These are phyloP conservation scores for Babylonia areolata DNA, from an alignment of 1,140 invertebrate species.

Conservation along the genomic window DNA sequence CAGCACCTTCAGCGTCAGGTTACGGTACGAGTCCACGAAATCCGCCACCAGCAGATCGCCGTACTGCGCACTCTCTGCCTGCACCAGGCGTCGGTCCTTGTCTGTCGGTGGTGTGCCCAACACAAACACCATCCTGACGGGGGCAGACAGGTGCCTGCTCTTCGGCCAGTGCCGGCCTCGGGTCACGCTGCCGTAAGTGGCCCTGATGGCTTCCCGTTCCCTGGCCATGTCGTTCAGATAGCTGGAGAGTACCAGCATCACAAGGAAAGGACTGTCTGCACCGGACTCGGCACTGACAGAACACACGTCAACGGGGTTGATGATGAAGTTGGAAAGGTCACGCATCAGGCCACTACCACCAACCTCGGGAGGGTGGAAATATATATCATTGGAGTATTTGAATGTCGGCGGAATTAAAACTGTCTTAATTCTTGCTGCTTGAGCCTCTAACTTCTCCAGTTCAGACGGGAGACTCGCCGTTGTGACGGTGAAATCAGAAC, in stretches of 20 bases:
- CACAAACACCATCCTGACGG: constrained; percentile 53
- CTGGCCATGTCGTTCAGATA: background rate
- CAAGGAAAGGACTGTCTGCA: background rate
- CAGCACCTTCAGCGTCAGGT: constrained; percentile 91
- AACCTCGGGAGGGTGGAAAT: background rate
- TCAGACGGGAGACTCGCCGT: background rate
- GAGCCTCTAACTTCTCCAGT: background rate
- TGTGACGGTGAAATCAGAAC: background rate
- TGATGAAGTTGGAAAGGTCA: background rate
- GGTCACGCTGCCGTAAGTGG: constrained; percentile 49
- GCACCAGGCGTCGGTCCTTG: constrained; percentile 67
- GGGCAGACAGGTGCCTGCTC: background rate
- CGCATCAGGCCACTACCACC: background rate
- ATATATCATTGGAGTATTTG: background rate
- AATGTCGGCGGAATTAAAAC: background rate
- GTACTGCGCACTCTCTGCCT: constrained; percentile 80
- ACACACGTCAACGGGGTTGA: background rate
- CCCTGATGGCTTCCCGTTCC: constrained; percentile 39
- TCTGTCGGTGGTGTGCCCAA: constrained; percentile 48
- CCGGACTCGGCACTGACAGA: background rate
- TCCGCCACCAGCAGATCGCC: constrained; percentile 88
- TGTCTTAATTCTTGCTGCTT: background rate
- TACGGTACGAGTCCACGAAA: constrained; percentile 87
- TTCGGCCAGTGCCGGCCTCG: constrained; percentile 39
- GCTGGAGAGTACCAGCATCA: constrained; percentile 28